Conservation (phyloP, 2,797 vertebrate genomes). For the Rhynchotus rufescens region DNA sequence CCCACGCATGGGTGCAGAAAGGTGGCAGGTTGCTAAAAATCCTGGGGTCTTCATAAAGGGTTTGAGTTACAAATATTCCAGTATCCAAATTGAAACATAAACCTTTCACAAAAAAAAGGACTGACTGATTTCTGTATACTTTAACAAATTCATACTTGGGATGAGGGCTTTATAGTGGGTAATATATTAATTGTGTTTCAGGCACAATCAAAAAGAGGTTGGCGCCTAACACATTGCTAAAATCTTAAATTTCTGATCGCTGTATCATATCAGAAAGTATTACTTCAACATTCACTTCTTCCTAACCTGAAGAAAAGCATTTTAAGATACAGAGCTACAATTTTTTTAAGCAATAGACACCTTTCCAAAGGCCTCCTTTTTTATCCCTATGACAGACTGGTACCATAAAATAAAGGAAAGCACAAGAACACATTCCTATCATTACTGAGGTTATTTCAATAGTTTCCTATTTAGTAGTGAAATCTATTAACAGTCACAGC, state of each 20-base stretch:
- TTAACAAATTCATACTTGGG: background rate
- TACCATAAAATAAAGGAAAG: background rate
- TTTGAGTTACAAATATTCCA: conserved; percentile 3
- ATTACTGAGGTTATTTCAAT: background rate
- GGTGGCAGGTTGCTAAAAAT: background rate
- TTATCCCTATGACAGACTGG: background rate
- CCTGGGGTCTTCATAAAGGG: background rate
- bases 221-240: background rate
- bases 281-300: background rate
- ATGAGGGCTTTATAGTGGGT: background rate
- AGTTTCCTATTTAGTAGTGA: background rate
- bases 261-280: background rate
- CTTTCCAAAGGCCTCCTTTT: background rate
- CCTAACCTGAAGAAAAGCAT: background rate
- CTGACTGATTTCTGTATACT: background rate
- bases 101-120: background rate
- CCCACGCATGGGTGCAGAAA: background rate
- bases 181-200: background rate
- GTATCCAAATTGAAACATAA: background rate
- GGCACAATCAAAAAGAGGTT: background rate
- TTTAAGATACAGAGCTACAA: background rate
- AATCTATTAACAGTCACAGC: conserved; percentile 31
- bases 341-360: background rate
- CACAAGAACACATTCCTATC: background rate
- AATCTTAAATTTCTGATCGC: background rate